Evolutionary conservation across 2,113 vertebrate genomes (phyloP), one percentile per base, ranked within the genome.

Genomic region (Nestor notabilis): DNA sequence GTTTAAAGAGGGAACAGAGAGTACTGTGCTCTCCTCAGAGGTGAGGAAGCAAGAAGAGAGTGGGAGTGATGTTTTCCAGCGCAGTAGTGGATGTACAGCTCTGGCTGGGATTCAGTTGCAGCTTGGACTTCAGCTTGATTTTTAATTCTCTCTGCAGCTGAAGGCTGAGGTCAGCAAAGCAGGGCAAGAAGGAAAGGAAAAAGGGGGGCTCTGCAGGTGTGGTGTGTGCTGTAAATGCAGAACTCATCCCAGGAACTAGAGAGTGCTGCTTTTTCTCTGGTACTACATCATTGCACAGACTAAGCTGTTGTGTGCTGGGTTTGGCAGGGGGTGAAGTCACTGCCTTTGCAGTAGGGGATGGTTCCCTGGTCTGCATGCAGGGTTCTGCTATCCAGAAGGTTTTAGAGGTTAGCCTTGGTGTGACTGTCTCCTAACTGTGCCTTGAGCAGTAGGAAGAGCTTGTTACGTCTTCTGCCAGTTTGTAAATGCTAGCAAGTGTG

Each of bases 391-490:
- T 39, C 21, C 24, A 15, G n/a, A n/a, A n/a, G 20, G 43, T 13
- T 35, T 58, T 58, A 58, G 55, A 21, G n/a, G 33, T n/a, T n/a
- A 35, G 56, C 33, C 53, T 80, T 56, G 58, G 31, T 49, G 0
- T 29, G 25, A 80, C 46, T 81, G 83, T 88, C 92, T 91, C 71
- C 63, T 14, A 39, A 53, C 12, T 66, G 61, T 28, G 58, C 90
- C 70, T 92, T 90, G 68, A 94, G 96, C 87, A 91, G 47, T n/a
- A 89, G 89, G 92, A 91, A 94, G 69, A 87, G 61, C 23, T 9
- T 71, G 82, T 88, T 79, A 33, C 17, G 39, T 75, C 92, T 90
- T 93, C 52, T 79, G 24, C 72, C 37, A 49, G 60, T 76, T 83
- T 41, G 53, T 65, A 61, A 83, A 13, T 75, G 72, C 71, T 77